Base-by-base conservation (phyloP, 2,888 invertebrate species). In the Anthrax anthrax region DNA sequence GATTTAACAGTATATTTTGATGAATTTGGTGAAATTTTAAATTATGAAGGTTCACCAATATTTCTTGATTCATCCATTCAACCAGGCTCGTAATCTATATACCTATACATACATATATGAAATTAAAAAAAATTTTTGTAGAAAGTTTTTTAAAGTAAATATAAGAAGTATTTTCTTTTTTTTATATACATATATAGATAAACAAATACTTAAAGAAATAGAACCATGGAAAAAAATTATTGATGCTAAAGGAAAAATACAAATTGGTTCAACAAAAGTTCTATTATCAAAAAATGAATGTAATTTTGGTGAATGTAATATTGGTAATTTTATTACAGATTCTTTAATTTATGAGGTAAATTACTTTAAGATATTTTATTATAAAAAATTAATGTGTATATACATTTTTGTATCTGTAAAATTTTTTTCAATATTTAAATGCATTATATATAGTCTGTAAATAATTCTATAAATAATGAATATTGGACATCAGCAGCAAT, bases 21-120 rank as follows among this genome's bases (percentile, higher is more conserved):
- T 61, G 69, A 73, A 0, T 58, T 71, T 1, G 88, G 88, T 6
- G 73, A 78, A 50, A 68, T 87, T 1, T 63, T 70, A 9, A 57
- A 65, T 10, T 87, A 80, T 75, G 70, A 72, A n/a, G 90, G 90
- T 1, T 74, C 77, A 47, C 87, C 87, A 0, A 75, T 86, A 49
- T 80, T 75, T 54, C 63, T 86, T 57, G 76, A 77, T 36, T 59
- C 65, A 1, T 71, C 72, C 39, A 72, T 84, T n/a, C 65, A 73
- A 13, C 71, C 80, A 74, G 83, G 85, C 83, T 61, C 59, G 55
- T 51, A 6, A 13, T n/a, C n/a, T n/a, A n/a, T n/a, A n/a, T 34
- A 38, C 27, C 16, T 14, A 29, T 27, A 36, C n/a, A n/a, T n/a
- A n/a, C n/a, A n/a, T n/a, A n/a, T n/a, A n/a, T n/a, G n/a, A n/a